Percentiles rank a stretch among this genome's conserved stretches.
Conservation (phyloP, 2,888 invertebrate genomes). For the Epirrita christyi region DNA sequence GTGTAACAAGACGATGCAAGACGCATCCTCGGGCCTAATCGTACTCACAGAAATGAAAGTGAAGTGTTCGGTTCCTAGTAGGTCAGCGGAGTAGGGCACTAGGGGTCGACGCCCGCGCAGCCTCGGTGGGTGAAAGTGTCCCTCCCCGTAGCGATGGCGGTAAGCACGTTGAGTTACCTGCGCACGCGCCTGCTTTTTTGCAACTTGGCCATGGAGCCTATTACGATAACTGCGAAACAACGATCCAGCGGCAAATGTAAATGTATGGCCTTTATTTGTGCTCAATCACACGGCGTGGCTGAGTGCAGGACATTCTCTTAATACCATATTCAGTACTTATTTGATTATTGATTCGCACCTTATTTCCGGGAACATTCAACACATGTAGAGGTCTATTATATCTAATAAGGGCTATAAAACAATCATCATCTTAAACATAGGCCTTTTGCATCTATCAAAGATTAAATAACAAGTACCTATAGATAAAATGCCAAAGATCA, state of each 20-base stretch:
- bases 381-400: slow-evolving; percentile 14
- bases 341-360: not conserved
- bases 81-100: slow-evolving; percentile 83
- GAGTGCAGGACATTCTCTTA: slow-evolving; percentile 32
- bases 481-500: no score
- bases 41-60: slow-evolving; percentile 80
- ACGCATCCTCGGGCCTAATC: slow-evolving; percentile 76
- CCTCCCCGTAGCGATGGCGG: slow-evolving; percentile 63
- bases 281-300: slow-evolving; percentile 56
- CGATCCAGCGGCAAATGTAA: slow-evolving; percentile 72
- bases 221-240: slow-evolving; percentile 80
- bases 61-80: slow-evolving; percentile 77
- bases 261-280: slow-evolving; percentile 73
- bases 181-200: slow-evolving; percentile 81
- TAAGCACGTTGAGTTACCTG: slow-evolving; percentile 65
- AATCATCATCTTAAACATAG: no score
- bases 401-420: no score
- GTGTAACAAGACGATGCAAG: slow-evolving; percentile 60
- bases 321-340: slow-evolving; percentile 11
- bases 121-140: slow-evolving; percentile 82
- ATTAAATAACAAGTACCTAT: no score
- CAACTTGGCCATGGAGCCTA: slow-evolving; percentile 83
- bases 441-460: no score
- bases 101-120: slow-evolving; percentile 83
- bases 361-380: not conserved